Base-by-base conservation (phyloP, 2,113 vertebrate species). In the Noturus placidus region DNA sequence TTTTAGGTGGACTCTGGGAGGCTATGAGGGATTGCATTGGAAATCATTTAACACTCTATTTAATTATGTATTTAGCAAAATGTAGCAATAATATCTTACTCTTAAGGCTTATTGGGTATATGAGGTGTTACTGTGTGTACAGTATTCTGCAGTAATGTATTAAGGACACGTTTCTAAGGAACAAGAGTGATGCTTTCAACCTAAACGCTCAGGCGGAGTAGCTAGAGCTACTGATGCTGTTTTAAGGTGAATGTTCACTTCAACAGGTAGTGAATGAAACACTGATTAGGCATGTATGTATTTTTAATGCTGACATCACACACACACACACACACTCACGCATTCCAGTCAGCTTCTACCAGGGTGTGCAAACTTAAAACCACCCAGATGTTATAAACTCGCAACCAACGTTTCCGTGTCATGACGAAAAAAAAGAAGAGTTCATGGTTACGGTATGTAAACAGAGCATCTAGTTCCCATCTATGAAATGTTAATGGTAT, bases 41-140 rank as follows among this genome's bases (percentile, higher is more conserved):
- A 22, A 91, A 65, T 90, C 57, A 88, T 25, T 79, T 77, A 89
- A 83, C 86, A 84, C 78, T 52, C 82, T 91, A 69, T 90, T 84
- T 78, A 87, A 86, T 52, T 72, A 5, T 86, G 91, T 77, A 92
- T 78, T 89, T 79, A 56, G 77, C 61, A 14, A 92, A 69, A 92
- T 93, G 93, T 93, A 95, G 94, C 94, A 94, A 94, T 94, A 93
- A 93, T 63, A 87, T 83, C 84, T 83, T 46, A 42, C 56, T 67
- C 42, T 79, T n/a, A 25, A 38, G 52, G 52, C n/a, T 79, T 79
- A 69, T 56, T 27, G 76, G 85, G 11, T 59, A 81, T 79, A 52
- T 57, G 13, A n/a, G 42, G 77, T 79, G 74, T 52, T 78, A 56
- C 30, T 35, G 46, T 84, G 63, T 72, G 14, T 74, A 50, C 46